phyloP scores from a whole-genome alignment of 2,797 vertebrate species.

The Gymnocypris eckloni region DNA sequence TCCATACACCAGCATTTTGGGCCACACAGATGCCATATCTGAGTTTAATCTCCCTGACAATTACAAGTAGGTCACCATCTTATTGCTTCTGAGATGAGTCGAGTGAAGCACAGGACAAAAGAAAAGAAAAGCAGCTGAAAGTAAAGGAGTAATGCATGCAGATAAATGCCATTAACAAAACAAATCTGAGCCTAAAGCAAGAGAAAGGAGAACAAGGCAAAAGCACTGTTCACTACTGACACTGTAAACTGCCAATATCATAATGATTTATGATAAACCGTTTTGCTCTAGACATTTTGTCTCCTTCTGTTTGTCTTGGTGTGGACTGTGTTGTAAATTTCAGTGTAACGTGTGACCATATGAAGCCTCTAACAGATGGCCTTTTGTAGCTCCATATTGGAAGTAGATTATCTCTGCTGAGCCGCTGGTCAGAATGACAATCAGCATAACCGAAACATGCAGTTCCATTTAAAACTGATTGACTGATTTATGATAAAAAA shows the following conservation, averaged over 20 bases:
- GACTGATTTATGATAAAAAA: neutral
- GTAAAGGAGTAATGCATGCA: neutral
- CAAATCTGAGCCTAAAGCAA: neutral
- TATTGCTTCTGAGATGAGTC: constrained; percentile 29
- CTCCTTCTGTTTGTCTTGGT: constrained; percentile 22
- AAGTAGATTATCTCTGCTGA: constrained; percentile 80
- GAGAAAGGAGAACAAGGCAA: neutral
- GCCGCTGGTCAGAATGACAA: constrained; percentile 79
- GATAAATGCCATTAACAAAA: constrained; percentile 6
- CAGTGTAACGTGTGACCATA: constrained; percentile 25
- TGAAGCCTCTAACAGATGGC: constrained; percentile 75
- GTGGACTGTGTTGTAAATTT: constrained; percentile 35
- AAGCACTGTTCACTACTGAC: constrained; percentile 1
- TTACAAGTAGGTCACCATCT: constrained; percentile 57
- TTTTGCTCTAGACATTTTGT: constrained; percentile 9
- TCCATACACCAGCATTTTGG: constrained; percentile 13
- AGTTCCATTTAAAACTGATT: constrained; percentile 33
- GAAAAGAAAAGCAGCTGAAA: constrained; percentile 22
- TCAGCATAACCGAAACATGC: constrained; percentile 62
- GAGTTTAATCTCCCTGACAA: constrained; percentile 48
- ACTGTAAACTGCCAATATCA: neutral
- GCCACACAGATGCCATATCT: constrained; percentile 38
- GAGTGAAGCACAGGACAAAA: constrained; percentile 20
- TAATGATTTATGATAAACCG: neutral
- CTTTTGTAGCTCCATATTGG: constrained; percentile 78